Conservation (phyloP, 2,113 vertebrate species). For the Saccopteryx bilineata region DNA sequence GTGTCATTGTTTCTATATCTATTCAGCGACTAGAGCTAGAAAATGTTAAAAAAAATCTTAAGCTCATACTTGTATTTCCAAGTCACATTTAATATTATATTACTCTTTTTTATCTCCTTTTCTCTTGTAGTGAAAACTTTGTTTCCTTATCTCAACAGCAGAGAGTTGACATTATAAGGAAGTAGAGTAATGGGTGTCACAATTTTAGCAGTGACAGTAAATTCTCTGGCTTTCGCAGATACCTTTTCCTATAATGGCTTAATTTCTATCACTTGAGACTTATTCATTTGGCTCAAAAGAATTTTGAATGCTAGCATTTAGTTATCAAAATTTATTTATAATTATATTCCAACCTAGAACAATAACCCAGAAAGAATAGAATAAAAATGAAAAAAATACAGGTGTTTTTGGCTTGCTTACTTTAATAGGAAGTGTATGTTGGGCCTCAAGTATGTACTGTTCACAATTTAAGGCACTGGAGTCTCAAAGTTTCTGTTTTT, state of each 20-base stretch:
- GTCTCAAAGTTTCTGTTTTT: constrained; percentile 3
- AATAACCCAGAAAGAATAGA: not conserved
- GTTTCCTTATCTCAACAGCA: not conserved
- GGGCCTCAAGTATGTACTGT: not conserved
- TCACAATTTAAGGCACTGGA: not conserved
- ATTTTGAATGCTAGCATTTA: not conserved
- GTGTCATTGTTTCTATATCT: not conserved
- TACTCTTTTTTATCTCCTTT: not conserved
- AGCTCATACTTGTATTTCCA: not conserved
- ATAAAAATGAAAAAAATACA: not conserved
- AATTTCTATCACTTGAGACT: not conserved
- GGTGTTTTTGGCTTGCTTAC: not conserved
- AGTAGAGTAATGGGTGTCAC: not conserved
- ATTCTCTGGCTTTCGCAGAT: not conserved
- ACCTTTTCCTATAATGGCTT: not conserved
- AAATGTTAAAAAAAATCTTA: not conserved
- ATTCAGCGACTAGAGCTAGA: not conserved
- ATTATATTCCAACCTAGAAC: not conserved
- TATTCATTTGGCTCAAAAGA: not conserved
- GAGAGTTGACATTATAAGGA: not conserved
- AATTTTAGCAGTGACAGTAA: not conserved
- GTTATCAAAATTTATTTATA: not conserved
- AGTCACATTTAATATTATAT: not conserved
- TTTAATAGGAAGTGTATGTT: not conserved
- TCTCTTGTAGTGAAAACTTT: not conserved